phyloP scores from a whole-genome alignment of 2,113 vertebrate species.

The Guaruba guarouba region DNA sequence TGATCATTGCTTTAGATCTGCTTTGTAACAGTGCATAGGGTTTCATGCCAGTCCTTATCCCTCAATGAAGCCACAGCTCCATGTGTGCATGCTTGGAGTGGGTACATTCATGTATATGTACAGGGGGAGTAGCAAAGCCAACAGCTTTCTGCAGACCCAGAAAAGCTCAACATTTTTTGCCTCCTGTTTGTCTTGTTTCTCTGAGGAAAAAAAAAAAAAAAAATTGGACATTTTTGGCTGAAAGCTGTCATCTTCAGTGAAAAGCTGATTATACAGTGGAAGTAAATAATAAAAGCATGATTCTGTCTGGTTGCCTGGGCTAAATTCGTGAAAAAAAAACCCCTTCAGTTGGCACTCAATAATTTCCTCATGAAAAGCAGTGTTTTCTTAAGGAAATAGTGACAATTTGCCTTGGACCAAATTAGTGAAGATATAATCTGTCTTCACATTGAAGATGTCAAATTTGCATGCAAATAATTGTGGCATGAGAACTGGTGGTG shows the following conservation, averaged over 20 bases:
- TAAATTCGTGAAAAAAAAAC: neutral
- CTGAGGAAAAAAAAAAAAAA: neutral
- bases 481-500: neutral
- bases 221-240: conserved; percentile 1
- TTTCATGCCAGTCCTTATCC: neutral
- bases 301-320: conserved; percentile 24
- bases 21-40: neutral
- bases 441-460: neutral
- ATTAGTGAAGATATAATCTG: conserved; percentile 30
- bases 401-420: conserved; percentile 15
- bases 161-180: neutral
- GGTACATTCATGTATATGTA: neutral
- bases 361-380: conserved; percentile 27
- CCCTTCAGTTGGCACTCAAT: neutral
- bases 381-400: conserved; percentile 42
- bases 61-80: neutral
- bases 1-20: neutral
- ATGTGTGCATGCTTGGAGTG: fast-evolving
- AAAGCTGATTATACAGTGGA: conserved; percentile 47
- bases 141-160: neutral
- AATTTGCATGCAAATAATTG: conserved; percentile 18
- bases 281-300: conserved; percentile 53
- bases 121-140: neutral
- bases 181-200: neutral
- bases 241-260: conserved; percentile 60